phyloP scores from a whole-genome alignment of 2,888 invertebrate genomes.

The Teinopalpus imperialis region DNA sequence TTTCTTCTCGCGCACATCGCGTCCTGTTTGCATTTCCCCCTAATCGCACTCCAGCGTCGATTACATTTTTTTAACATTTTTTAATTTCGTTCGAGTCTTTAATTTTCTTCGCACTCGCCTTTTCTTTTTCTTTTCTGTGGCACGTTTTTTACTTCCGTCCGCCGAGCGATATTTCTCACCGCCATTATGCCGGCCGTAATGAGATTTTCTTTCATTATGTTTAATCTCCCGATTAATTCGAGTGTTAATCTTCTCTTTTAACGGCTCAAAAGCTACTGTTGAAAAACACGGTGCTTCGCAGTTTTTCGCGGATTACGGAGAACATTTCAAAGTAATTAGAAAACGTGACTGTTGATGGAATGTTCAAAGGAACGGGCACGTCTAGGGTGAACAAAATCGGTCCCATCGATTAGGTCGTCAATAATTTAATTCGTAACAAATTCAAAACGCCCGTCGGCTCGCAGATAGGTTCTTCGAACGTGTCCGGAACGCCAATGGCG shows the following conservation, averaged over 20 bases:
- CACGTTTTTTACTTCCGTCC: constrained; percentile 61
- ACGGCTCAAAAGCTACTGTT: constrained; percentile 61
- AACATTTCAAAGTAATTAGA: constrained; percentile 74
- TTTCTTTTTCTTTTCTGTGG: constrained; percentile 73
- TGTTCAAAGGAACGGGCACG: constrained; percentile 30
- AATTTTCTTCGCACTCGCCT: constrained; percentile 77
- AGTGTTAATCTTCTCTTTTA: constrained; percentile 78
- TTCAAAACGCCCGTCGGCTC: constrained; percentile 73
- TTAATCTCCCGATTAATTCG: constrained; percentile 82
- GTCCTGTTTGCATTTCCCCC: constrained; percentile 70
- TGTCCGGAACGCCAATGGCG: constrained; percentile 78
- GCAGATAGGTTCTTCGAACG: constrained; percentile 75
- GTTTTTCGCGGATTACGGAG: constrained; percentile 57
- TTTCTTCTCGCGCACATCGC: too few species aligned
- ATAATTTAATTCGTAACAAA: constrained; percentile 81
- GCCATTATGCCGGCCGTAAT: constrained; percentile 78
- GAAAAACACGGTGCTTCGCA: constrained; percentile 56
- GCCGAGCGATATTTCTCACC: constrained; percentile 72
- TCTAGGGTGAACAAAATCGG: constrained; percentile 51
- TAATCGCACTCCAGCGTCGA: constrained; percentile 71
- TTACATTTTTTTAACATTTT: constrained; percentile 79
- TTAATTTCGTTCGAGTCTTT: constrained; percentile 79
- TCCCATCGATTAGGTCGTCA: constrained; percentile 72
- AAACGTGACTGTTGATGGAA: constrained; percentile 60
- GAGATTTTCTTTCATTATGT: constrained; percentile 83